phyloP scores from a whole-genome alignment of 1,140 invertebrate genomes.

The Sogatella furcifera region DNA sequence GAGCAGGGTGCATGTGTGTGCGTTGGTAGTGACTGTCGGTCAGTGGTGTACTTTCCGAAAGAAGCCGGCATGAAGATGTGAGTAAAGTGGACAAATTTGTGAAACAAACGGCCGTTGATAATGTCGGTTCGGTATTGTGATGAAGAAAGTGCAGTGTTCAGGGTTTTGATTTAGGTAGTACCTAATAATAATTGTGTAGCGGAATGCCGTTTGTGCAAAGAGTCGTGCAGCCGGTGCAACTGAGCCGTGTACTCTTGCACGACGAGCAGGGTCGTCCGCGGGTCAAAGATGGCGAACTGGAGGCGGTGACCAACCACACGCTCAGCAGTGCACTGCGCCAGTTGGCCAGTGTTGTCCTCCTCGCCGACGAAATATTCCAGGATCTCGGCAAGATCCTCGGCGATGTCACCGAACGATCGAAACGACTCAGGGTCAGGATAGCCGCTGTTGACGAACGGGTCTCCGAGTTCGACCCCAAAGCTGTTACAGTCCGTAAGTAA shows the following conservation, averaged over 20 bases:
- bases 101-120: too few relatives aligned
- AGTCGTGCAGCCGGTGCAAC: constrained; percentile 51
- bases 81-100: too few relatives aligned
- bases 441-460: constrained; percentile 47
- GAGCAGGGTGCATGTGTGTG: too few relatives aligned
- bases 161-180: not conserved
- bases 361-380: constrained; percentile 66
- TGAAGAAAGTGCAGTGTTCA: not conserved
- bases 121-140: not conserved
- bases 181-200: not conserved
- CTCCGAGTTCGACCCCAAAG: constrained; percentile 55
- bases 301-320: constrained; percentile 64
- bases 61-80: too few relatives aligned
- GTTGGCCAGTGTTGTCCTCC: constrained; percentile 61
- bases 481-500: constrained; percentile 74
- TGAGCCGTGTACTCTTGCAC: constrained; percentile 48
- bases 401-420: constrained; percentile 50
- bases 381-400: constrained; percentile 57
- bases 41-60: too few relatives aligned
- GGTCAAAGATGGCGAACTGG: constrained; percentile 53
- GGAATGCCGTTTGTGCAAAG: constrained; percentile 62
- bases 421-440: constrained; percentile 48
- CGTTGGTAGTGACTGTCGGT: too few relatives aligned
- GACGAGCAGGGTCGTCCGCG: constrained; percentile 42
- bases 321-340: constrained; percentile 63